Evolutionary conservation across 2,797 vertebrate species (phyloP).

Genomic region (Cephalopachus bancanus): DNA sequence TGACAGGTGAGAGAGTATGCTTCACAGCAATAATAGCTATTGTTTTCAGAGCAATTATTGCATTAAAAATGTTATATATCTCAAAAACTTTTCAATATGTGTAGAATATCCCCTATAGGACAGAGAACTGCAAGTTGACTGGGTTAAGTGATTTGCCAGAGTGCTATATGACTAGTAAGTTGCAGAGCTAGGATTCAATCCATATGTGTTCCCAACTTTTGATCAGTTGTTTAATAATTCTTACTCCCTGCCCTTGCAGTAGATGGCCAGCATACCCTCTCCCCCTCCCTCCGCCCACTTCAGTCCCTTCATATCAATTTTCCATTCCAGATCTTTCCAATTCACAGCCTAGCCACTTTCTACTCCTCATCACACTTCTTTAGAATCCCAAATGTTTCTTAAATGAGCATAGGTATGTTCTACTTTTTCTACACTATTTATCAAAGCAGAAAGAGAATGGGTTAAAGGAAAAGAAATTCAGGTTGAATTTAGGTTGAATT

Average conservation of each 20-base stretch:
- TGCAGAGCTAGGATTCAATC: not conserved
- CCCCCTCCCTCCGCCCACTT: too few species aligned
- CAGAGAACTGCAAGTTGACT: not conserved
- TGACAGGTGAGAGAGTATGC: not conserved
- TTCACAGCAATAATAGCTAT: not conserved
- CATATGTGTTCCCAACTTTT: not conserved
- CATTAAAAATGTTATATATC: not conserved
- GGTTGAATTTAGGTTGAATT: too few species aligned
- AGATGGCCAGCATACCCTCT: not conserved
- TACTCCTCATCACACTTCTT: not conserved
- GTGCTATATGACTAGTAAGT: not conserved
- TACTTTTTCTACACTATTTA: not conserved
- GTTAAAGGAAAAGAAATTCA: not conserved
- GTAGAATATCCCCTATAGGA: not conserved
- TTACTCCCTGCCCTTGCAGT: not conserved
- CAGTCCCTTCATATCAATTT: not conserved
- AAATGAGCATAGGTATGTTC: not conserved
- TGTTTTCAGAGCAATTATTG: not conserved
- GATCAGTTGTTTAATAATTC: not conserved
- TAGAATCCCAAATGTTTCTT: constrained; percentile 6
- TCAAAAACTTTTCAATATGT: not conserved
- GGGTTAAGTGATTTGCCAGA: not conserved
- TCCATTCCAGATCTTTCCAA: not conserved
- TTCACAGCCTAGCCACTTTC: not conserved
- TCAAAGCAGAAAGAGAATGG: not conserved